Conservation (phyloP, 2,888 invertebrate species). For the Harpalus rufipes region DNA sequence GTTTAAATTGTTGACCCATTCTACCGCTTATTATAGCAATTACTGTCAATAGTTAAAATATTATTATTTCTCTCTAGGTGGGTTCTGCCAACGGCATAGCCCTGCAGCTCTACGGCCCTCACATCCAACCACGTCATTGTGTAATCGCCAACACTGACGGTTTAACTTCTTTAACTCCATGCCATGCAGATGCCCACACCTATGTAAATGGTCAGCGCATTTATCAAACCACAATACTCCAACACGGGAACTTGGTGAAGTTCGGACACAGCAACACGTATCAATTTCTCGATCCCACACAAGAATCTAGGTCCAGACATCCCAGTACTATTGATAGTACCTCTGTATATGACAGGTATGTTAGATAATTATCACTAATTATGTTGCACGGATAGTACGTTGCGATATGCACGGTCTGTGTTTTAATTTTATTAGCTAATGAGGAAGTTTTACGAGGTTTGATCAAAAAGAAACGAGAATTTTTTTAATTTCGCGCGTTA, state of each 20-base stretch:
- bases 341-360: slow-evolving; percentile 90
- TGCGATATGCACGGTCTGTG: slow-evolving; percentile 46
- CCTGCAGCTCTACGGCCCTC: slow-evolving; percentile 91
- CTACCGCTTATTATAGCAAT: too few species aligned
- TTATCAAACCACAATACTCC: slow-evolving; percentile 94
- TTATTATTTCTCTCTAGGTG: slow-evolving; percentile 77
- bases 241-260: slow-evolving; percentile 91
- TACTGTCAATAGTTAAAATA: neutral
- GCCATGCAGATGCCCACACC: slow-evolving; percentile 95
- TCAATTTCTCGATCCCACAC: slow-evolving; percentile 90
- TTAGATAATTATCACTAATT: slow-evolving; percentile 52
- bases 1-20: too few species aligned
- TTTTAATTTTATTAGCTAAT: slow-evolving; percentile 29
- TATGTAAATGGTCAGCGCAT: slow-evolving; percentile 96
- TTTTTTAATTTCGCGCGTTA: too few species aligned
- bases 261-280: slow-evolving; percentile 93
- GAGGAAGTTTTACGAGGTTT: neutral
- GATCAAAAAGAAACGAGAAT: neutral
- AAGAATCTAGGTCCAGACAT: slow-evolving; percentile 88
- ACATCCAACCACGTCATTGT: slow-evolving; percentile 96
- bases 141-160: slow-evolving; percentile 94
- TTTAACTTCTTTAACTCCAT: slow-evolving; percentile 95
- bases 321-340: slow-evolving; percentile 83
- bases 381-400: slow-evolving; percentile 36
- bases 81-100: slow-evolving; percentile 89